Conservation (phyloP, 2,888 invertebrate species). For the Lucinisca nassula region DNA sequence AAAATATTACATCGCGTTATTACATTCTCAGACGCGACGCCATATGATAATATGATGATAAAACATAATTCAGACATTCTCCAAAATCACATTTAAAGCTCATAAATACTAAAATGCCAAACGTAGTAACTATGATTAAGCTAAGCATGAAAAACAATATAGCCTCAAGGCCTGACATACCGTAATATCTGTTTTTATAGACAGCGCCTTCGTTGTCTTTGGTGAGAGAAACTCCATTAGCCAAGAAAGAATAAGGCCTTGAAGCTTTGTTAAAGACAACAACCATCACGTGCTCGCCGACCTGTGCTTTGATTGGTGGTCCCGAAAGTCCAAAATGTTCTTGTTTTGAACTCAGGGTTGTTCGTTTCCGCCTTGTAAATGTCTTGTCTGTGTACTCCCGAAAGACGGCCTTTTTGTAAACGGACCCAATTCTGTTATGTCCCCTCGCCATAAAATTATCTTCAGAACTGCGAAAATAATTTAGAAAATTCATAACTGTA, state of each 20-base stretch:
- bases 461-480: slow-evolving; percentile 38
- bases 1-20: too few species aligned
- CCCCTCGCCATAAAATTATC: slow-evolving; percentile 26
- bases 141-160: too few species aligned
- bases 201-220: slow-evolving; percentile 71
- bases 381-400: slow-evolving; percentile 64
- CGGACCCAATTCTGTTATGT: slow-evolving; percentile 61
- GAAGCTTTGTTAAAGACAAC: slow-evolving; percentile 65
- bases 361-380: slow-evolving; percentile 44
- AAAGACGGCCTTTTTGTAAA: slow-evolving; percentile 69
- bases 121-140: too few species aligned
- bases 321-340: slow-evolving; percentile 71
- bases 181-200: slow-evolving; percentile 37
- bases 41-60: too few species aligned
- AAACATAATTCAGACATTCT: too few species aligned
- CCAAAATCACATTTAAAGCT: too few species aligned
- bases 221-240: slow-evolving; percentile 70
- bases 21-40: too few species aligned
- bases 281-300: slow-evolving; percentile 61
- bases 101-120: too few species aligned
- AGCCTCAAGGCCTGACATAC: too few species aligned
- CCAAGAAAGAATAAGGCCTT: slow-evolving; percentile 67
- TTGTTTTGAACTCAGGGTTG: slow-evolving; percentile 27
- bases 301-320: slow-evolving; percentile 68
- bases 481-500: too few species aligned